Base-by-base conservation (phyloP, 2,888 invertebrate species). In the Trisateles emortualis region DNA sequence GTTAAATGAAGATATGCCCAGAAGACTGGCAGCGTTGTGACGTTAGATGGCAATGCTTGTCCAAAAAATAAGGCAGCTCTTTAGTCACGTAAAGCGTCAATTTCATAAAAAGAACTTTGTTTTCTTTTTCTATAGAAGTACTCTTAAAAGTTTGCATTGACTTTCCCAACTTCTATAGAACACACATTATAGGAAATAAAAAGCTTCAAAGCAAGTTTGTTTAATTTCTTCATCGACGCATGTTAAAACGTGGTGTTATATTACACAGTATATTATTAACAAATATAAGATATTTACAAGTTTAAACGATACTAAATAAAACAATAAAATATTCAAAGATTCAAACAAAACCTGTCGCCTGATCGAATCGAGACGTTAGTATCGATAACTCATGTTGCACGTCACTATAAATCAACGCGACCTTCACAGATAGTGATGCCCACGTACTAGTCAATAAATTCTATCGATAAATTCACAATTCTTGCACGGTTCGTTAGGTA, bases 391-490 rank as follows among this genome's bases (percentile, higher is more conserved):
- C 88, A 90, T 81, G 80, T 63, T 63, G 76, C 71, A 78, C 90
- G 88, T 88, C 91, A 85, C 85, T 88, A 89, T 90, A 92, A 91
- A 90, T 92, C 92, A 90, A 81, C 72, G 72, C 72, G 79, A 82
- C 79, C 85, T 83, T 84, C 76, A 76, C 76, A 73, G 87, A 86
- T 90, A 92, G 90, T 89, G 91, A 87, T 91, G 92, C 90, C 90
- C 90, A 89, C 90, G 87, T 87, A 76, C 67, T 81, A 81, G 78
- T 87, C 91, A 86, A 90, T 90, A 89, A 87, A 89, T 87, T 86
- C 81, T 74, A 74, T 70, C 70, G 73, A 71, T 71, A 71, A 82
- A 81, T 78, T 68, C 59, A 70, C 62, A 73, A 77, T 78, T 78
- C 61, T 67, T 62, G 73, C 67, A 70, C 62, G 73, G 74, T 71